Percentiles rank a stretch among this genome's conserved stretches.
Conservation (phyloP, 2,113 vertebrate species). For the Callipepla squamata region DNA sequence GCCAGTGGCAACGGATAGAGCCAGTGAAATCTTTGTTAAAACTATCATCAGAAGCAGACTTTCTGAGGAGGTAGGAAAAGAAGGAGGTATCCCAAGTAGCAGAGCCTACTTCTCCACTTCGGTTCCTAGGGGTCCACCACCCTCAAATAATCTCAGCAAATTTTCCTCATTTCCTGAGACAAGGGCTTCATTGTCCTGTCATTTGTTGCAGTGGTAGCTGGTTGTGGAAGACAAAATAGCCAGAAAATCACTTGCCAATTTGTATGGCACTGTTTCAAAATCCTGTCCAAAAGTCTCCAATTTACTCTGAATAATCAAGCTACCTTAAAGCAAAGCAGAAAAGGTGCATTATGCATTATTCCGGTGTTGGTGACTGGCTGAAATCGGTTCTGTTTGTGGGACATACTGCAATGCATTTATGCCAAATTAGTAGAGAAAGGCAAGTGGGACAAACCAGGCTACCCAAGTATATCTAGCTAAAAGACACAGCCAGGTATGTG, state of each 20-base stretch:
- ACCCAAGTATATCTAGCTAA: background rate
- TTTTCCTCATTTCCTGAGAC: background rate
- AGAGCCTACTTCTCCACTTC: background rate
- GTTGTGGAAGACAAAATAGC: background rate
- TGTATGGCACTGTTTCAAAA: background rate
- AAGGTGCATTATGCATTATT: background rate
- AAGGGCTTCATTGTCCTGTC: accelerated
- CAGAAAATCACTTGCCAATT: background rate
- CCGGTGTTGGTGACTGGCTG: background rate
- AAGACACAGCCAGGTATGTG: background rate
- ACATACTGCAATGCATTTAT: background rate
- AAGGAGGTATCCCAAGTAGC: background rate
- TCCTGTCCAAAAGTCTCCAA: background rate
- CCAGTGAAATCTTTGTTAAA: background rate
- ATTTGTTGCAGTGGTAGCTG: accelerated
- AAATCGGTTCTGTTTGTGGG: background rate
- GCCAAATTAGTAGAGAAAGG: background rate
- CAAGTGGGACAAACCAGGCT: background rate
- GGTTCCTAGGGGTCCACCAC: background rate
- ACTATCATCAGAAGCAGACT: background rate
- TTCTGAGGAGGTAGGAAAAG: background rate
- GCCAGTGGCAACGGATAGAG: background rate
- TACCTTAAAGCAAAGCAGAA: background rate
- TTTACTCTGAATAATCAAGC: background rate
- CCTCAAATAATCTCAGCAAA: background rate